Evolutionary conservation across 1,140 invertebrate species (phyloP).

Genomic region (Papilio polytes): DNA sequence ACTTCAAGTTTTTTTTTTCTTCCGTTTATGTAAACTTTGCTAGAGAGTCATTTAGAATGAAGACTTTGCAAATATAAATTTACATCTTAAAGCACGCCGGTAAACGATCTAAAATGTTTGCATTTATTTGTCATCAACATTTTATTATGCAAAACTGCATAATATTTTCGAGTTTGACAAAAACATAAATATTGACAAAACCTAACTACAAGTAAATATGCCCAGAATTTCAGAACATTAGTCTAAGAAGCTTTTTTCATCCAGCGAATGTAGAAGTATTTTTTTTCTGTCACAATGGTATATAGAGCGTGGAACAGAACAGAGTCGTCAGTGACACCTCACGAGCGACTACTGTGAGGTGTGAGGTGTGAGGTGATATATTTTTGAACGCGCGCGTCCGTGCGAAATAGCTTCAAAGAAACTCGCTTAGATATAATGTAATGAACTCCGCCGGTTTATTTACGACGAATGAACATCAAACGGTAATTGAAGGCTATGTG

Average conservation of each 20-base stretch:
- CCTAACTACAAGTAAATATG: too few species aligned
- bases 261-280: conserved; percentile 3
- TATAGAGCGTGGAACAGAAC: conserved; percentile 12
- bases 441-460: conserved; percentile 29
- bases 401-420: conserved; percentile 37
- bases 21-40: too few species aligned
- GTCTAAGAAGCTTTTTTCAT: not conserved
- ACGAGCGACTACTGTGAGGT: conserved; percentile 7
- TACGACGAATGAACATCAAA: conserved; percentile 34
- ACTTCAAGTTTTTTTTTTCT: too few species aligned
- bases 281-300: conserved; percentile 16
- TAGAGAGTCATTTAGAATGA: too few species aligned
- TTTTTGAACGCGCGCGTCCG: conserved; percentile 29
- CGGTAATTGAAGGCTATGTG: conserved; percentile 33
- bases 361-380: conserved; percentile 36
- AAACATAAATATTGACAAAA: too few species aligned
- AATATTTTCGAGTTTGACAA: too few species aligned
- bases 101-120: too few species aligned
- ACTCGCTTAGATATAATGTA: conserved; percentile 32
- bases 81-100: too few species aligned
- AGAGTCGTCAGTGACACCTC: conserved; percentile 23
- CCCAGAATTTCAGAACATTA: too few species aligned
- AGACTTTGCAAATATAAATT: too few species aligned
- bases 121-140: too few species aligned
- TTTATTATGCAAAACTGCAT: too few species aligned